phyloP scores from a whole-genome alignment of 2,797 vertebrate species.

The Sparus aurata region DNA sequence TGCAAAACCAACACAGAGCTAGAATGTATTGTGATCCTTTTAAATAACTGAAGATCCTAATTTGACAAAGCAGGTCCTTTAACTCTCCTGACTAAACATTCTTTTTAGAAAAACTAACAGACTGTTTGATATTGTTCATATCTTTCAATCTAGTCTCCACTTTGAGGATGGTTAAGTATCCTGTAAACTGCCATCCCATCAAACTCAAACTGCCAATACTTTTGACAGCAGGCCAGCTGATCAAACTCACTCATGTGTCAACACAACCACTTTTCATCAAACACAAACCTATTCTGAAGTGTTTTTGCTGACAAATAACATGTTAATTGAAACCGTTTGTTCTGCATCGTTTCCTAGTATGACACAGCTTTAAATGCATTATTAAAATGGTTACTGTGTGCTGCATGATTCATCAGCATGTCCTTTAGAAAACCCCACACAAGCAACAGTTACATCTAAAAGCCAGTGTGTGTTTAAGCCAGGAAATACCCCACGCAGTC shows the following conservation, averaged over 20 bases:
- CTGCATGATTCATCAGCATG: conserved; percentile 50
- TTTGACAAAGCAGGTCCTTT: background rate
- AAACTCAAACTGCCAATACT: background rate
- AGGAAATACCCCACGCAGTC: conserved; percentile 49
- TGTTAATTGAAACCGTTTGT: background rate
- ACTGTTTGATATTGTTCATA: background rate
- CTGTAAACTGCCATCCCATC: background rate
- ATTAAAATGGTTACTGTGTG: conserved; percentile 27
- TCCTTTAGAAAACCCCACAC: conserved; percentile 51
- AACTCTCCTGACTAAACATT: background rate
- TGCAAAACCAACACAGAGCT: background rate
- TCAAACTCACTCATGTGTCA: conserved; percentile 4
- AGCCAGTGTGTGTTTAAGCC: background rate
- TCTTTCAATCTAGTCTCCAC: background rate
- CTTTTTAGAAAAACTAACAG: conserved; percentile 3
- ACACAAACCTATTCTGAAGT: background rate
- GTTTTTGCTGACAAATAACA: background rate
- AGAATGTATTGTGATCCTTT: background rate
- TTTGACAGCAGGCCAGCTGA: conserved; percentile 8
- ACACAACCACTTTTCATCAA: background rate
- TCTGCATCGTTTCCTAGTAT: conserved; percentile 6
- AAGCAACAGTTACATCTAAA: conserved; percentile 19
- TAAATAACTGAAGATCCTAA: background rate
- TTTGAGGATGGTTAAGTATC: background rate
- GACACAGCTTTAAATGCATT: conserved; percentile 27